Evolutionary conservation across 1,140 invertebrate genomes (phyloP).

Genomic region (Drosophila lacertosa): DNA sequence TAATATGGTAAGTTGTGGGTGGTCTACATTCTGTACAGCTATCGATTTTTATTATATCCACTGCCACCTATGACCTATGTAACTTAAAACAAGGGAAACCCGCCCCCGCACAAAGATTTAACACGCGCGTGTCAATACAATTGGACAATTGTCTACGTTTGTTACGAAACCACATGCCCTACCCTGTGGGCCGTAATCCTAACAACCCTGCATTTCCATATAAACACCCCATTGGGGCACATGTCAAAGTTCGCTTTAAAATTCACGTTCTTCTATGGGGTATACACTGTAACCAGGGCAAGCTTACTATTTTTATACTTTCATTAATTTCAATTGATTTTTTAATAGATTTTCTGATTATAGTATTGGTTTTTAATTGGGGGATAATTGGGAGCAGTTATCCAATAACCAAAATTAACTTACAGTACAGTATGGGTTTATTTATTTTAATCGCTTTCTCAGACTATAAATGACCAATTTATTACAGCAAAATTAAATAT

Average conservation of each 20-base stretch:
- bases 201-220: conserved; percentile 20
- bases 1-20: conserved; percentile 69
- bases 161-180: conserved; percentile 16
- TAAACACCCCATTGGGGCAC: not conserved
- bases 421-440: no score
- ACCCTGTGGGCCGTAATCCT: conserved; percentile 1
- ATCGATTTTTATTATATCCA: conserved; percentile 63
- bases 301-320: no score
- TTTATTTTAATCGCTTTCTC: not conserved
- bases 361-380: no score
- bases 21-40: conserved; percentile 28
- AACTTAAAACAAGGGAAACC: conserved; percentile 34
- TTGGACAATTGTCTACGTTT: conserved; percentile 2
- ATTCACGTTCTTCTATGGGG: not conserved
- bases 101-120: conserved; percentile 22
- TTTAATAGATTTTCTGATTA: no score
- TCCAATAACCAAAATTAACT: no score
- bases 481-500: not conserved
- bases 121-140: conserved; percentile 18
- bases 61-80: conserved; percentile 63
- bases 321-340: no score
- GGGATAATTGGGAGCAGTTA: no score
- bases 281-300: no score
- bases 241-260: not conserved
- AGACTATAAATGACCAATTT: not conserved